Conservation (phyloP, 2,113 vertebrate species). For the Megaceryle torquata region DNA sequence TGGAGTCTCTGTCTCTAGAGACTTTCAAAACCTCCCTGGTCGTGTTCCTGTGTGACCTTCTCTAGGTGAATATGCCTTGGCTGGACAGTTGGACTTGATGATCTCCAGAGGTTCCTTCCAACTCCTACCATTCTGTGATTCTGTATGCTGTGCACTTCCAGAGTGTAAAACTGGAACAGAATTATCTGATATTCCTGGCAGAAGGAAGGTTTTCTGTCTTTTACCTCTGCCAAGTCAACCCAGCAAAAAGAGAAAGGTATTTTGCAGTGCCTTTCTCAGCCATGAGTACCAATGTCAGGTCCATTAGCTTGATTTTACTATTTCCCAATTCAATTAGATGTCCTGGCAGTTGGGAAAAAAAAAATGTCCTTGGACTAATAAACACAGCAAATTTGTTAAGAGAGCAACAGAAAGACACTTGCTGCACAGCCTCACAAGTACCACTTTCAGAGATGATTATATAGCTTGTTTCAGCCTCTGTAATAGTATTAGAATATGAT, state of each 20-base stretch:
- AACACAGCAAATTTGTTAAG: background rate
- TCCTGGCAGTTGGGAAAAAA: background rate
- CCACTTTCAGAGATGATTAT: background rate
- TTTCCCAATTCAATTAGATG: constrained; percentile 1
- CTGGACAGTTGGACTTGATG: no score
- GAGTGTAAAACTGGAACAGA: background rate
- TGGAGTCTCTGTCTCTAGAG: no score
- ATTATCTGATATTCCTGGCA: background rate
- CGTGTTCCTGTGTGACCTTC: no score
- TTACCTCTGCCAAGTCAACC: background rate
- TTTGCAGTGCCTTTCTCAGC: background rate
- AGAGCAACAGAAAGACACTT: background rate
- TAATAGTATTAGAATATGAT: background rate
- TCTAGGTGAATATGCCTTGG: no score
- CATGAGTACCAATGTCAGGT: background rate
- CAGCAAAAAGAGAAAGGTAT: background rate
- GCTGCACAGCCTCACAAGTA: background rate
- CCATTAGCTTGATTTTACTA: background rate
- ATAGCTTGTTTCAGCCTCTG: background rate
- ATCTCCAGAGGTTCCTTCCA: no score
- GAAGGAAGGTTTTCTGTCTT: background rate
- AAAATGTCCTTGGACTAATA: constrained; percentile 12
- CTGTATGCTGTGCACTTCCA: background rate
- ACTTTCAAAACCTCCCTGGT: no score
- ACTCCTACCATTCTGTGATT: no score